phyloP scores from a whole-genome alignment of 1,140 invertebrate species.

The Andricus grossulariae region DNA sequence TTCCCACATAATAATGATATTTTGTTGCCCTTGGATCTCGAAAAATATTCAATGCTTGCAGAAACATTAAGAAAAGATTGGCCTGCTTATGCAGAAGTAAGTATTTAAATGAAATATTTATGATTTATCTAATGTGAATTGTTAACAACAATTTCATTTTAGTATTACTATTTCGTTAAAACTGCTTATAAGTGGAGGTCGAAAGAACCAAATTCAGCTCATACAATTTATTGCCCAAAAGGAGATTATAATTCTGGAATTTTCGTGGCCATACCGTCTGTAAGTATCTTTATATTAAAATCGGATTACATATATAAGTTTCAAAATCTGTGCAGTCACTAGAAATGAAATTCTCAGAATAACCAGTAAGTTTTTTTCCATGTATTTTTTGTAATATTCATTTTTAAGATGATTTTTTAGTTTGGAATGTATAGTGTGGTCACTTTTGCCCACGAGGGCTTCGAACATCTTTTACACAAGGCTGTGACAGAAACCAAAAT shows the following conservation, averaged over 20 bases:
- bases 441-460: neutral
- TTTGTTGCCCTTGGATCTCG: neutral
- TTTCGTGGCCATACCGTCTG: neutral
- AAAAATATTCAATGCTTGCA: neutral
- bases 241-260: conserved; percentile 3
- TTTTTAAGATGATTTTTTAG: no score
- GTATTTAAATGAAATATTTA: neutral
- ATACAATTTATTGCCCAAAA: neutral
- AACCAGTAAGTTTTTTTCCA: no score
- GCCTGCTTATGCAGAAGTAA: neutral
- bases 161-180: conserved; percentile 2
- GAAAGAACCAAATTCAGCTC: neutral
- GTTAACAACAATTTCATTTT: neutral
- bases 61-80: neutral
- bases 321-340: no score
- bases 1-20: neutral
- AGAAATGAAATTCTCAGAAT: no score
- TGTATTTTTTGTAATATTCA: neutral
- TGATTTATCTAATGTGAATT: neutral
- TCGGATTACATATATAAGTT: no score
- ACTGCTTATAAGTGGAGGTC: neutral
- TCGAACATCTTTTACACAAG: neutral
- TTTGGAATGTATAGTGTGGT: neutral
- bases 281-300: neutral
- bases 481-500: neutral